Conservation (phyloP, 1,140 invertebrate species). For the Caerostris darwini region DNA sequence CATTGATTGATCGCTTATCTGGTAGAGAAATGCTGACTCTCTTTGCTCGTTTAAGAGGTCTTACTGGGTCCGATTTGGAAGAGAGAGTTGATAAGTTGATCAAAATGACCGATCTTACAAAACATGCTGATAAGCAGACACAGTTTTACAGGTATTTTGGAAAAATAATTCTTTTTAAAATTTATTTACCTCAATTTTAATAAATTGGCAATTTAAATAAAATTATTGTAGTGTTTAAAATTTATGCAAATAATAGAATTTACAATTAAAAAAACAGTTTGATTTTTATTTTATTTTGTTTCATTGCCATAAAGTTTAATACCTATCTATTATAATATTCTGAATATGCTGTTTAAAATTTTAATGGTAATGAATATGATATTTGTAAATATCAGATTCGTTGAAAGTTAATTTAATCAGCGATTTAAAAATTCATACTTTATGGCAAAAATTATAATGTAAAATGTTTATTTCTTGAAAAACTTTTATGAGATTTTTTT, state of each 20-base stretch:
- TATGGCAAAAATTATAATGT: too few relatives aligned
- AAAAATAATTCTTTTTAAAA: background rate
- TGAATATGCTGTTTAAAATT: too few relatives aligned
- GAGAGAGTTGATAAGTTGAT: conserved; percentile 80
- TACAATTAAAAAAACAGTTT: background rate
- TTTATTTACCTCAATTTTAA: background rate
- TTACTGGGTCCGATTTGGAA: conserved; percentile 79
- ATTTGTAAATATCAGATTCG: too few relatives aligned
- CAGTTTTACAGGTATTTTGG: conserved; percentile 79
- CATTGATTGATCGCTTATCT: conserved; percentile 90
- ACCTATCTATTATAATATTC: too few relatives aligned
- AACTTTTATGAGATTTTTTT: too few relatives aligned
- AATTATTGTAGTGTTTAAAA: background rate
- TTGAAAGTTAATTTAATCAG: too few relatives aligned
- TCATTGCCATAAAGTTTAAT: too few relatives aligned
- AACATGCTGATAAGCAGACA: conserved; percentile 79
- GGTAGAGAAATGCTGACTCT: conserved; percentile 89
- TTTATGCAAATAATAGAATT: background rate
- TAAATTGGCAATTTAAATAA: background rate
- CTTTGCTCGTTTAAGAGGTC: conserved; percentile 89
- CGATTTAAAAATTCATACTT: too few relatives aligned
- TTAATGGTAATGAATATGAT: too few relatives aligned
- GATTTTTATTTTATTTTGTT: too few relatives aligned
- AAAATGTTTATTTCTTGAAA: too few relatives aligned
- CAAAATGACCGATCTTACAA: conserved; percentile 78